Base-by-base conservation (phyloP, 30 jellyfish, hydroid and myxozoan species). In the Thelohanellus kitauei region DNA sequence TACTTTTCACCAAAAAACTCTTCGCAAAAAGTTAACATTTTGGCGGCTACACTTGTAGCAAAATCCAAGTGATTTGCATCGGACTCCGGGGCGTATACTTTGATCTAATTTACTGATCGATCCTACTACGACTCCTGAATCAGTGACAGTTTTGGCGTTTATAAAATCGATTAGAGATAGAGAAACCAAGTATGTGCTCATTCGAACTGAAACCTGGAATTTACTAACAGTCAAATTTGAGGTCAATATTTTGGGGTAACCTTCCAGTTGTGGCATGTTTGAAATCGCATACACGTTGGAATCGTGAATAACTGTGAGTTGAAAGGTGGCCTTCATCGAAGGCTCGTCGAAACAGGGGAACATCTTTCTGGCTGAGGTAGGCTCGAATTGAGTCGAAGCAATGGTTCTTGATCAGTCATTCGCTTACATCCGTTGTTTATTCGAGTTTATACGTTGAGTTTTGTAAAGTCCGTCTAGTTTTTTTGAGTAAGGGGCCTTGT, bases 271-370 rank as follows among this genome's bases (percentile, higher is more conserved):
- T 3, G 95, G 95, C 95, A 75, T 75, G 69, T 75, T 75, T 3
- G 95, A 75, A 11, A 75, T 40, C 12, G 90, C 89, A 3, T 58
- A 43, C 51, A 40, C 52, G 14, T 44, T 48, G 6, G 53, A 52
- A 14, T 57, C 52, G 45, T 75, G 95, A 2, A 38, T 34, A 20
- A 75, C 58, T 18, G 54, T 47, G 23, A 75, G 40, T 44, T 54
- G 80, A 24, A 64, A 75, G 18, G 21, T 38, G 3, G 95, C 89
- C 57, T 75, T 75, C 38, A 63, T 56, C 20, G 22, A 32, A 9
- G 95, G 95, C 44, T 75, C 95, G 37, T 75, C 95, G 45, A 75
- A 51, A 25, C 89, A 75, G 2, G 95, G 95, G 31, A 75, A 60
- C 24, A 83, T 88, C 1, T 66, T 6, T 18, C 95, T 41, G 23